Base-by-base conservation (phyloP, 2,888 invertebrate genomes). In the Epinotia brunnichana region DNA sequence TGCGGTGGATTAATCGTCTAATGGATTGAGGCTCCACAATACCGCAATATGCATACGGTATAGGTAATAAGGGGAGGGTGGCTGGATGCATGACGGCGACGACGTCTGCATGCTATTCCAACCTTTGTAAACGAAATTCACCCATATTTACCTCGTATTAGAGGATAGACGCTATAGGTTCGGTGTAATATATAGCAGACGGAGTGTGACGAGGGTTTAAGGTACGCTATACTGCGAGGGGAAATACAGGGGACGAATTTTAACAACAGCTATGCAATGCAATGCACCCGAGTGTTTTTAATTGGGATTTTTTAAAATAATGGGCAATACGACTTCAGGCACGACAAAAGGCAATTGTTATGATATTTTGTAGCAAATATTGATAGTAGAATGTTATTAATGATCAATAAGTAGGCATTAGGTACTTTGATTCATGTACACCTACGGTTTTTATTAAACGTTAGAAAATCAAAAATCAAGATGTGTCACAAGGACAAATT, bases 31-130 rank as follows among this genome's bases (percentile, higher is more conserved):
- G 87, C 84, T 85, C 86, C 81, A 91, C 88, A 89, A 90, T 90
- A 88, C 90, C 90, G 87, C 90, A 89, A 89, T 88, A 87, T 90
- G 90, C 90, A 89, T 88, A 89, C 86, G 84, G 86, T 90, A 89
- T 87, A 89, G 86, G 87, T 85, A 90, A 90, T 90, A 89, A 88
- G 87, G 83, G 76, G 86, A 87, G 92, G 92, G 91, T 90, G 90
- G 72, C 56, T 87, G 90, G 90, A 91, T 89, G 89, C 87, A 87
- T 86, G 86, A 77, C 80, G 86, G 83, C 85, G 85, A 82, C 84
- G 81, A 76, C 76, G 81, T 80, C 80, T 78, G 78, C 81, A 83
- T 76, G 76, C 77, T 35, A 66, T 69, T 62, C 53, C 74, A 51
- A 66, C 51, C 70, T 78, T 69, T 73, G 78, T 76, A 73, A 73